phyloP scores from a whole-genome alignment of 1,140 invertebrate genomes.

The Leptinotarsa defecta region DNA sequence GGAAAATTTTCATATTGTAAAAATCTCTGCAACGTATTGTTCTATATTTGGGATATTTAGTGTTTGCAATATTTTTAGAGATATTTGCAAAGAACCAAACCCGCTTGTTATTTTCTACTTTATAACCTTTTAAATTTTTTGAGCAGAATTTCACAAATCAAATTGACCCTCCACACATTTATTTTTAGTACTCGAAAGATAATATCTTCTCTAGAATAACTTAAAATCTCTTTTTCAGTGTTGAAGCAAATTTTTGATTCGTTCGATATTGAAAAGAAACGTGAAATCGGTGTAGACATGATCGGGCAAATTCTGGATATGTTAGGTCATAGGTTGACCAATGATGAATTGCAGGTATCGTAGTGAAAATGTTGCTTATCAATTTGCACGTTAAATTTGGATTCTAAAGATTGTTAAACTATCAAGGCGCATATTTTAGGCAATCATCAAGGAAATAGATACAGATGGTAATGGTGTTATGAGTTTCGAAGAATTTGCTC shows the following conservation, averaged over 20 bases:
- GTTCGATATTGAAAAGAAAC: slow-evolving; percentile 78
- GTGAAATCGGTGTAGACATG: slow-evolving; percentile 73
- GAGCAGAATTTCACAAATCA: too few species aligned
- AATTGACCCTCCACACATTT: too few species aligned
- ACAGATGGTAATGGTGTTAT: slow-evolving; percentile 69
- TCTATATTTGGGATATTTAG: too few species aligned
- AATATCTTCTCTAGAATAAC: background rate
- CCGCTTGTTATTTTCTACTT: too few species aligned
- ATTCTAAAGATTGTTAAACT: too few species aligned
- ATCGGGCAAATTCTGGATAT: slow-evolving; percentile 79
- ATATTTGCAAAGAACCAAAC: too few species aligned
- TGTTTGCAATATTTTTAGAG: too few species aligned
- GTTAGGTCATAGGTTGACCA: slow-evolving; percentile 74
- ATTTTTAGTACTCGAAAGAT: too few species aligned
- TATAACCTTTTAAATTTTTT: too few species aligned
- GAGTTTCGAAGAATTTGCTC: slow-evolving; percentile 90
- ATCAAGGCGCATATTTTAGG: slow-evolving; percentile 8
- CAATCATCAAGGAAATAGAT: slow-evolving; percentile 49
- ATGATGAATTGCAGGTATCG: slow-evolving; percentile 65
- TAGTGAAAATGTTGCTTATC: background rate
- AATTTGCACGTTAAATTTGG: too few species aligned
- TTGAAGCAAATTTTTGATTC: slow-evolving; percentile 79
- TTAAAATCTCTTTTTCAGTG: slow-evolving; percentile 59
- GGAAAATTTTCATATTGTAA: too few species aligned
- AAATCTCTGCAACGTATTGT: too few species aligned